These are phyloP conservation scores for Drosophila burlai DNA, from an alignment of 1,140 invertebrate species.

Conservation along the genomic window DNA sequence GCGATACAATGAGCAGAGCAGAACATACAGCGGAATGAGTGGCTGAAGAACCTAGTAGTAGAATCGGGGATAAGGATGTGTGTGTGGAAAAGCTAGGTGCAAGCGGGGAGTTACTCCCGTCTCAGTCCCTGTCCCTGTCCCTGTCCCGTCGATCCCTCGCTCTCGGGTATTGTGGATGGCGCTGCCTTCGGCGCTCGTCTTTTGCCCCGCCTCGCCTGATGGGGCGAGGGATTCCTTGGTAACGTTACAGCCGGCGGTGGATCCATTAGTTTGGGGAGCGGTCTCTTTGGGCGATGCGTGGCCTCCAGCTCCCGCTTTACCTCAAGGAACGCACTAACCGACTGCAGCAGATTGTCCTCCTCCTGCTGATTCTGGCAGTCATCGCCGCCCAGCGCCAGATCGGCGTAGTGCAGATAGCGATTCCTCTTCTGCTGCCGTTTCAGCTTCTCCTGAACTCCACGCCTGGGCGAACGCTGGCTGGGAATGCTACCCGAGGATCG, in stretches of 20 bases:
- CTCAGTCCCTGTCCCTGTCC: conserved; percentile 12
- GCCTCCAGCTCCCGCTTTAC: conserved; percentile 76
- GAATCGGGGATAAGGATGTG: not conserved
- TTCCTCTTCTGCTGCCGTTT: conserved; percentile 55
- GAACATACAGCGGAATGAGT: conserved; percentile 49
- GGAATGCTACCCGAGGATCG: conserved; percentile 52
- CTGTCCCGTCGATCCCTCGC: conserved; percentile 54
- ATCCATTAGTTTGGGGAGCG: conserved; percentile 40
- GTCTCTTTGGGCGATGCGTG: conserved; percentile 27
- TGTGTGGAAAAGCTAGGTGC: conserved; percentile 31
- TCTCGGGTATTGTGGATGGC: conserved; percentile 73
- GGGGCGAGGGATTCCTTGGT: not conserved
- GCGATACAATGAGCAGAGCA: conserved; percentile 80
- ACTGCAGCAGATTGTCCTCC: conserved; percentile 79
- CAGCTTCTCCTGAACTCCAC: conserved; percentile 29
- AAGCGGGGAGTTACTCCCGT: conserved; percentile 48
- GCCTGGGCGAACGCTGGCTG: conserved; percentile 47
- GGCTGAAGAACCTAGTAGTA: conserved; percentile 3
- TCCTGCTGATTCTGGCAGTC: conserved; percentile 52
- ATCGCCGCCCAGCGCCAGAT: conserved; percentile 68
- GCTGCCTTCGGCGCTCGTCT: conserved; percentile 60
- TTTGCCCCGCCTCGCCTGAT: conserved; percentile 40
- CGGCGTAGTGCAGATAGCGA: conserved; percentile 71
- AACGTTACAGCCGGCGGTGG: not conserved
- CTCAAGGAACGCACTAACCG: conserved; percentile 76